phyloP scores from a whole-genome alignment of 2,113 vertebrate species.

The Glareola pratincola region DNA sequence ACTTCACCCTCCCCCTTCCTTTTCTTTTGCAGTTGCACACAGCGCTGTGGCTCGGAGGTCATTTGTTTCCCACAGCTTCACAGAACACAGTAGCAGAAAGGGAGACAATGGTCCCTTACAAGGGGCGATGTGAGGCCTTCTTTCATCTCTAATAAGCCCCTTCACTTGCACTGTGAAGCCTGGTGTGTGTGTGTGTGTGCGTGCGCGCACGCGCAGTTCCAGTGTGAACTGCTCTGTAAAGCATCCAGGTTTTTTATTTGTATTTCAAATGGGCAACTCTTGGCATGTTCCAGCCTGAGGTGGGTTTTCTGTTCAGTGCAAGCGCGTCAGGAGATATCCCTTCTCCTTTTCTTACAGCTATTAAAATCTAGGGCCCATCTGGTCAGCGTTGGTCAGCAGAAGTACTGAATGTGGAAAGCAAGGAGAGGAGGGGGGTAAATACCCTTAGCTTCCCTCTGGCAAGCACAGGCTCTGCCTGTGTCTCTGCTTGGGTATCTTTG shows the following conservation, averaged over 20 bases:
- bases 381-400: background rate
- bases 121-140: slow-evolving; percentile 70
- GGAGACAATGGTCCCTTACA: slow-evolving; percentile 77
- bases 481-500: background rate
- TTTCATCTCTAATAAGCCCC: slow-evolving; percentile 80
- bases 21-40: slow-evolving; percentile 72
- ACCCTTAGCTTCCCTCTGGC: background rate
- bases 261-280: slow-evolving; percentile 26
- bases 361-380: slow-evolving; percentile 19
- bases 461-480: background rate
- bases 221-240: slow-evolving; percentile 64
- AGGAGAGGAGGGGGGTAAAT: background rate
- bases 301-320: slow-evolving; percentile 54
- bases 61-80: slow-evolving; percentile 84
- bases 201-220: slow-evolving; percentile 50
- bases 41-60: slow-evolving; percentile 75
- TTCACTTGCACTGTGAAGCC: slow-evolving; percentile 69
- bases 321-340: slow-evolving; percentile 11
- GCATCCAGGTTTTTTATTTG: slow-evolving; percentile 50
- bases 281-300: slow-evolving; percentile 43
- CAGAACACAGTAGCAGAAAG: slow-evolving; percentile 75
- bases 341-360: slow-evolving; percentile 22
- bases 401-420: background rate
- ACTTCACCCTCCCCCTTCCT: slow-evolving; percentile 30
- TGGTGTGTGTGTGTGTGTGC: slow-evolving; percentile 39